Evolutionary conservation across 2,113 vertebrate genomes (phyloP).

Genomic region (human (Homo sapiens)): GRCh38 chr3:2698001-2698500

Average conservation of each 20-base stretch:
- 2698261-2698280: neutral
- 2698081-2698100: neutral
- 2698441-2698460: neutral
- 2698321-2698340: neutral
- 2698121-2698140: neutral
- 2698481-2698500: neutral
- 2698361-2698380: neutral
- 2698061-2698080: neutral
- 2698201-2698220: neutral
- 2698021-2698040: accelerated
- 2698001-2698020: neutral
- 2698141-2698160: neutral
- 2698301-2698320: neutral
- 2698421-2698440: neutral
- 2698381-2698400: neutral
- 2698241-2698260: neutral
- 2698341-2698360: neutral
- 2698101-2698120: neutral
- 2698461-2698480: neutral
- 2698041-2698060: neutral
- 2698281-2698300: neutral
- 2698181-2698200: neutral
- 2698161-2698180: neutral
- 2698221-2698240: neutral
- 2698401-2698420: neutral